Conservation (phyloP, 2,888 invertebrate genomes). For the Ischnura elegans region DNA sequence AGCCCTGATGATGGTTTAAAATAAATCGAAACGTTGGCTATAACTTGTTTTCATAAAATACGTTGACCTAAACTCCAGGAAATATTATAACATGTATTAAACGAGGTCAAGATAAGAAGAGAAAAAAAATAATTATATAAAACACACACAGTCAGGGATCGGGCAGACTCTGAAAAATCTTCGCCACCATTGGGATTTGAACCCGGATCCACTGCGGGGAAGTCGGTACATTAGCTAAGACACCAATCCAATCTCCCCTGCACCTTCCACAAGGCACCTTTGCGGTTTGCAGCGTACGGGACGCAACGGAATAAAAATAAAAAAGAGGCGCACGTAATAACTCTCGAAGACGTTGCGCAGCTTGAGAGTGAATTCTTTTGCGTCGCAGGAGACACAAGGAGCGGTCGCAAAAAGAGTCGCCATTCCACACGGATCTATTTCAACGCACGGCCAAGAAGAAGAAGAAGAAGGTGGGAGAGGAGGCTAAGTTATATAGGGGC, state of each 20-base stretch:
- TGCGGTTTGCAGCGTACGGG: neutral
- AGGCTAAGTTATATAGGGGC: slow-evolving; percentile 13
- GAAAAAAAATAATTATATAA: no score
- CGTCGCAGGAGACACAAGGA: neutral
- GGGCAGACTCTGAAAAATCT: no score
- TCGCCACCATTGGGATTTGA: no score
- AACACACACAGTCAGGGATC: no score
- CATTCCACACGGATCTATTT: slow-evolving; percentile 6
- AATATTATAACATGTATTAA: no score
- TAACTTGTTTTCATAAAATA: no score
- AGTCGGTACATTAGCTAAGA: neutral
- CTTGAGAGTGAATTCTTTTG: neutral
- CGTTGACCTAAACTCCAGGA: no score
- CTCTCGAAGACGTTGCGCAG: neutral
- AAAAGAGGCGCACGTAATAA: neutral
- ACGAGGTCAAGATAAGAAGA: no score
- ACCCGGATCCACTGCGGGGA: no score
- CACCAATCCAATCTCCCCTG: neutral
- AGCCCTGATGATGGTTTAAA: no score
- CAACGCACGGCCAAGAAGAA: neutral
- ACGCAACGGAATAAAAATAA: neutral
- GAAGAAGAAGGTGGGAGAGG: neutral
- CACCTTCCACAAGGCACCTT: neutral
- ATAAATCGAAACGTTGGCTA: no score
- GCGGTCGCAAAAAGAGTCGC: neutral